These are phyloP conservation scores for Podotricha telesiphe DNA, from an alignment of 2,888 invertebrate genomes.

Conservation along the genomic window DNA sequence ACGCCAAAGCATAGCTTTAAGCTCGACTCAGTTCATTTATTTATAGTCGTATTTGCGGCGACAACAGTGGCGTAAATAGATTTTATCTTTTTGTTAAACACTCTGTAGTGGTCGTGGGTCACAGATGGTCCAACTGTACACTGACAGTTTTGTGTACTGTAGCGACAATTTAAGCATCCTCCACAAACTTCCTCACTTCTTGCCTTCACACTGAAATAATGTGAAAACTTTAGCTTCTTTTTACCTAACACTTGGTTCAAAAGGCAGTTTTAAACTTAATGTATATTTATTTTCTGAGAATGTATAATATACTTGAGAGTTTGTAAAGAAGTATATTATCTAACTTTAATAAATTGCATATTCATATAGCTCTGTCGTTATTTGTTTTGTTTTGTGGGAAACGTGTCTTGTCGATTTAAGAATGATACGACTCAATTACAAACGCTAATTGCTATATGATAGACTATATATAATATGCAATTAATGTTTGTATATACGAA, in stretches of 20 bases:
- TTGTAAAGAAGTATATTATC: conserved; percentile 4
- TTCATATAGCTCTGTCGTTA: not conserved
- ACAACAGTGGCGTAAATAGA: conserved; percentile 8
- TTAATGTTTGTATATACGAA: no score
- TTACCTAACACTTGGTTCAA: conserved; percentile 26
- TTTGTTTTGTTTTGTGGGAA: not conserved
- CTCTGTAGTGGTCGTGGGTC: conserved; percentile 47
- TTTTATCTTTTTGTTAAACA: conserved; percentile 27
- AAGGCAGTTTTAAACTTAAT: conserved; percentile 30
- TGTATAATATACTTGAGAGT: conserved; percentile 13
- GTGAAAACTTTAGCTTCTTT: conserved; percentile 50
- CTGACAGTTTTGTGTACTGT: conserved; percentile 51
- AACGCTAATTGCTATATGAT: no score
- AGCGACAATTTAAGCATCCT: conserved; percentile 65
- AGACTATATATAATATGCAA: no score
- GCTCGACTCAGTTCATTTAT: conserved; percentile 12
- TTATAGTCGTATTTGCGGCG: conserved; percentile 25
- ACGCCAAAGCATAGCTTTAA: conserved; percentile 8
- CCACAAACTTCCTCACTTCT: conserved; percentile 61
- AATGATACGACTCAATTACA: no score
- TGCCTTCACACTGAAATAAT: conserved; percentile 62
- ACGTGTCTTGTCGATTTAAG: no score
- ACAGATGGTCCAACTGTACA: conserved; percentile 58
- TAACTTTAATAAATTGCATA: not conserved
- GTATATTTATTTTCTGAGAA: conserved; percentile 27